These are phyloP conservation scores for Circaetus cinerascens DNA, from an alignment of 2,113 vertebrate genomes.

Conservation along the genomic window DNA sequence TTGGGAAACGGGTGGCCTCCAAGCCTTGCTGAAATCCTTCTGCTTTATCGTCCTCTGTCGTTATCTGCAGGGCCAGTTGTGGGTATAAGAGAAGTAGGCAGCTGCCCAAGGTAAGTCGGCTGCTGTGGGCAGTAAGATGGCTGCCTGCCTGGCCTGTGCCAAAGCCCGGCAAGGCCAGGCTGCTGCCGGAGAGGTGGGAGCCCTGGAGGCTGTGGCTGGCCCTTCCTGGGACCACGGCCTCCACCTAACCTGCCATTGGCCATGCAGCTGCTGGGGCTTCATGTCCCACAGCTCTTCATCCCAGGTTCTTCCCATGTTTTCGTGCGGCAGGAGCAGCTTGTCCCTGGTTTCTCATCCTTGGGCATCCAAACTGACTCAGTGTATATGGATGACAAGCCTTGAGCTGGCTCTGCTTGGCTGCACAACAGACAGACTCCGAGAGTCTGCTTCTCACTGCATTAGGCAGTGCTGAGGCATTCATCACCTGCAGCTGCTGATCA, in stretches of 20 bases:
- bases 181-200: background rate
- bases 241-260: background rate
- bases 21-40: background rate
- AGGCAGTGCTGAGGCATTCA: background rate
- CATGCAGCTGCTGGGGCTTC: background rate
- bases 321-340: rapidly evolving
- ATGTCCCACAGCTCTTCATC: background rate
- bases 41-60: background rate
- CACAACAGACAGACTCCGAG: rapidly evolving
- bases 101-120: background rate
- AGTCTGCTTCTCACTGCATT: background rate
- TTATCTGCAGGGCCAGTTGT: background rate
- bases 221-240: background rate
- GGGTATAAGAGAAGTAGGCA: background rate
- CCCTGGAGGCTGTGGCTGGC: background rate
- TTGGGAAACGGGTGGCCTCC: background rate
- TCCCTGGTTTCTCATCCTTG: background rate
- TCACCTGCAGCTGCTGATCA: background rate
- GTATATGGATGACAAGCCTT: rapidly evolving
- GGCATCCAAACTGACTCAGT: background rate
- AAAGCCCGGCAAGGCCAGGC: background rate
- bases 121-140: background rate
- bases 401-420: background rate
- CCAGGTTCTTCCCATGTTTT: background rate
- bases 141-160: background rate